phyloP scores from a whole-genome alignment of 2,888 invertebrate species.

The Pammene aurita region DNA sequence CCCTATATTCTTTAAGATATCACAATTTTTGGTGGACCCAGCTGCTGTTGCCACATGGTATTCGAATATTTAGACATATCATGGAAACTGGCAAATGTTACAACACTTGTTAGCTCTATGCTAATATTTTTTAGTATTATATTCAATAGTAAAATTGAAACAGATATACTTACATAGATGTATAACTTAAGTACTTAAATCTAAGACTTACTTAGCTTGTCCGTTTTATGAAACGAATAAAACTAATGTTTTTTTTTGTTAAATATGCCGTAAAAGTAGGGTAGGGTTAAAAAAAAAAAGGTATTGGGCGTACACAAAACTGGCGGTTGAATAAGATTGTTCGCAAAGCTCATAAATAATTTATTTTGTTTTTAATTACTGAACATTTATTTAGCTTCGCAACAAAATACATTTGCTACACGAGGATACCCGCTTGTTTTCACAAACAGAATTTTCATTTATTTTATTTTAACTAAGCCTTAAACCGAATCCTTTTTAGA shows the following conservation, averaged over 20 bases:
- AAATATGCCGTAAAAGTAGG: too few relatives aligned
- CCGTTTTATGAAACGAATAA: too few relatives aligned
- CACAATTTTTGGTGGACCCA: background rate
- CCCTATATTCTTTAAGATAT: slow-evolving; percentile 9
- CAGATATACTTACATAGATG: background rate
- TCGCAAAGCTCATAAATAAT: background rate
- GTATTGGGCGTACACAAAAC: too few relatives aligned
- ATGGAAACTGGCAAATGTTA: slow-evolving; percentile 26
- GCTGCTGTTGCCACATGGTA: slow-evolving; percentile 16
- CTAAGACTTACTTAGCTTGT: too few relatives aligned
- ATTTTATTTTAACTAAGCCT: background rate
- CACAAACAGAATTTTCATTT: background rate
- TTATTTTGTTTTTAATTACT: background rate
- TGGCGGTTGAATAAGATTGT: background rate
- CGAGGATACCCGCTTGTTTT: background rate
- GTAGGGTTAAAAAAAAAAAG: too few relatives aligned
- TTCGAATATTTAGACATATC: slow-evolving; percentile 18
- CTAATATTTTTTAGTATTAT: slow-evolving; percentile 19
- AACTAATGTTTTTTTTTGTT: too few relatives aligned
- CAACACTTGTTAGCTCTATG: slow-evolving; percentile 20
- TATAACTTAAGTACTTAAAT: too few relatives aligned
- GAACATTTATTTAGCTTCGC: background rate
- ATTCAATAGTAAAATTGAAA: background rate
- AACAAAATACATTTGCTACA: background rate
- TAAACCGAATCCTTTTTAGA: background rate